Evolutionary conservation across 2,113 vertebrate genomes (phyloP), one percentile per base, ranked within the genome.

Genomic region (Polypterus bichir): DNA sequence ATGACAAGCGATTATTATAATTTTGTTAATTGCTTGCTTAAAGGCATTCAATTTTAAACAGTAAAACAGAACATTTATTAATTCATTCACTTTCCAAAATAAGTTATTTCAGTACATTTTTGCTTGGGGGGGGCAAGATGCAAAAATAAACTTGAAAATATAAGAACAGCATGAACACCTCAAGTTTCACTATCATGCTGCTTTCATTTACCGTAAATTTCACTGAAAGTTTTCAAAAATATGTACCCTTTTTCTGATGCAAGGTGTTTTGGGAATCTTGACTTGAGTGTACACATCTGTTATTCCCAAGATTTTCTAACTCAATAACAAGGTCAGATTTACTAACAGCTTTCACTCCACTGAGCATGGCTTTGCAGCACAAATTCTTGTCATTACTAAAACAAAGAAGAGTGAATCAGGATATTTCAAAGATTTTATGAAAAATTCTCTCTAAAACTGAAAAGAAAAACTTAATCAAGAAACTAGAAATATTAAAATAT

Each of bases 311-410:
- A 45, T 66, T 81, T 61, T 65, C 60, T 27, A 83, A 77, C 63
- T 90, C 86, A 65, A 73, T 62, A 66, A 84, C 81, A 62, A 97
- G 74, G 62, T 98, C 93, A 68, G 70, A 79, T 77, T 93, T 94
- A 73, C 83, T 89, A 65, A 89, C 67, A 9, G 94, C 91, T 59
- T 80, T 90, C 59, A 98, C 84, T 56, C 91, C 89, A 69, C 94
- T 94, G 73, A 98, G 82, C 46, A 94, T 73, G 67, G 91, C 88
- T 83, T 98, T 98, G 67, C 69, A 91, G 81, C 91, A 93, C 44
- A 98, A 77, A 77, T 98, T 98, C 83, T 92, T 95, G 81, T 98
- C 92, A 76, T 98, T 86, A 60, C 94, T 96, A 67, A 48, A 9
- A 66, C n/a, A 55, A 68, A 11, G 69, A 46, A 76, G 68, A 48